Evolutionary conservation across 2,888 invertebrate species (phyloP).

Genomic region (Chrysopilus asiliformis): DNA sequence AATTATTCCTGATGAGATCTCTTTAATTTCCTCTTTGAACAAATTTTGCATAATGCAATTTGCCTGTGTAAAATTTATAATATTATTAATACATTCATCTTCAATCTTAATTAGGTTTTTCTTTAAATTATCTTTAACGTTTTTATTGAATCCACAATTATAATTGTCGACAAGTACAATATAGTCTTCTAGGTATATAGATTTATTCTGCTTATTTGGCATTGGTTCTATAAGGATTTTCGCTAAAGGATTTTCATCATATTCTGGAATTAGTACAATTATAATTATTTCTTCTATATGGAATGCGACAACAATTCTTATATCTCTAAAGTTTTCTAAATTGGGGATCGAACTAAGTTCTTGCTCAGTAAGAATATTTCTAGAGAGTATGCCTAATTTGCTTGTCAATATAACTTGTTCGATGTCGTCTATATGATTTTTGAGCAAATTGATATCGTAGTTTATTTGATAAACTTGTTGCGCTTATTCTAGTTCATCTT

Average conservation of each 20-base stretch:
- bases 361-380: conserved; percentile 5
- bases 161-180: background rate
- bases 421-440: too few relatives aligned
- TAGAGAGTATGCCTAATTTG: conserved; percentile 7
- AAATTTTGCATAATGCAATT: background rate
- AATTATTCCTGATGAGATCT: background rate
- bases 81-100: background rate
- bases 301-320: conserved; percentile 2
- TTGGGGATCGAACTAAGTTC: conserved; percentile 5
- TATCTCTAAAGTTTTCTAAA: conserved; percentile 3
- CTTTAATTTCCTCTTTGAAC: background rate
- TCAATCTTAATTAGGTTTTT: conserved; percentile 1
- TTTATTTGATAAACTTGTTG: too few relatives aligned
- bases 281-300: conserved; percentile 5
- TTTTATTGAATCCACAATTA: background rate
- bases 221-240: conserved; percentile 1
- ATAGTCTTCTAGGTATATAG: background rate
- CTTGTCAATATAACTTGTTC: too few relatives aligned
- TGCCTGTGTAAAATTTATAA: background rate
- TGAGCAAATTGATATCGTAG: too few relatives aligned
- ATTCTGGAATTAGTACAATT: conserved; percentile 5
- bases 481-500: too few relatives aligned
- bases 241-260: background rate
- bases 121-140: background rate
- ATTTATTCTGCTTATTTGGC: background rate